Percentiles rank a stretch among this genome's conserved stretches.
Conservation (phyloP, 1,140 invertebrate genomes). For the Sarcophaga bullata region DNA sequence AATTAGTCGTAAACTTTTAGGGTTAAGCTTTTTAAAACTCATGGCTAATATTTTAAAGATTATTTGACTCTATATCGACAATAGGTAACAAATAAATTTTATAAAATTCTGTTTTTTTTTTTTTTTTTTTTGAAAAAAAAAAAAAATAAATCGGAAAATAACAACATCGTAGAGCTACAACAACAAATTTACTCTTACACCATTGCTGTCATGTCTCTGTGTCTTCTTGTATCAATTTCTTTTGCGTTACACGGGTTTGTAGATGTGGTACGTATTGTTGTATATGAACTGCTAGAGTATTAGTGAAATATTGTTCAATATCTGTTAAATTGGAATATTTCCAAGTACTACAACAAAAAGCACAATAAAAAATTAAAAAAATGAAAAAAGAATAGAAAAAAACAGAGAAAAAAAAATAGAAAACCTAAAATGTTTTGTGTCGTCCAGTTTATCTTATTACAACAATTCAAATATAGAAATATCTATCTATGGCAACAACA, state of each 20-base stretch:
- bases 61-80: conserved; percentile 5
- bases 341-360: conserved; percentile 20
- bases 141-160: conserved; percentile 7
- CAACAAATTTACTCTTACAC: not conserved
- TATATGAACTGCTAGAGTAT: not conserved
- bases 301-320: conserved; percentile 35
- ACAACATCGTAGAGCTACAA: not conserved
- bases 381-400: not conserved
- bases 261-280: not conserved
- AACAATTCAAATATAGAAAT: not conserved
- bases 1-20: not conserved
- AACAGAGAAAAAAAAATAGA: not conserved
- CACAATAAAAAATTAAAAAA: not conserved
- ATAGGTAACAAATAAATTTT: conserved; percentile 1
- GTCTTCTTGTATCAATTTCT: not conserved
- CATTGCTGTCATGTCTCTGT: not conserved
- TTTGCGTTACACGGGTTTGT: not conserved
- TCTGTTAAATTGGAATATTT: conserved; percentile 40
- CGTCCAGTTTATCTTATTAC: conserved; percentile 38
- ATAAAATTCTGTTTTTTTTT: not conserved
- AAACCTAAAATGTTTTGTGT: conserved; percentile 35
- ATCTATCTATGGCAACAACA: conserved; percentile 26
- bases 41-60: not conserved
- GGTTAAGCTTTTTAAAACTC: not conserved
- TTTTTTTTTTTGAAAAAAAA: not conserved